phyloP scores from a whole-genome alignment of 2,113 vertebrate species.

The Heterocephalus glaber region DNA sequence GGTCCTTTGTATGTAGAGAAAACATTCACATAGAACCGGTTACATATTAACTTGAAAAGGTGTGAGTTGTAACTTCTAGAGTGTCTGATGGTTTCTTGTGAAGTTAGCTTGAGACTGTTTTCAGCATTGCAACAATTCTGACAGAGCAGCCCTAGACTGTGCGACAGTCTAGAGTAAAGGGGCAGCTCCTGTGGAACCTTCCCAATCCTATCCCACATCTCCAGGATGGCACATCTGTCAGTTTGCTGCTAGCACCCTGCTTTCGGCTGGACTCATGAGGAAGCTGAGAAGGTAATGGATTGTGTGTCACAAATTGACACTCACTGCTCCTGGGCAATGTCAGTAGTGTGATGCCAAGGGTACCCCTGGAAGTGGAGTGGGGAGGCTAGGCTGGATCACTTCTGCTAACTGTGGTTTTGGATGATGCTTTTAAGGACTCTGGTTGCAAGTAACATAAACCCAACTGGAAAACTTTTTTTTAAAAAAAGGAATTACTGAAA shows the following conservation, averaged over 20 bases:
- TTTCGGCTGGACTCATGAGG: neutral
- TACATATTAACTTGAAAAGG: neutral
- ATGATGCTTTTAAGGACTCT: neutral
- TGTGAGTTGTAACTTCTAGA: neutral
- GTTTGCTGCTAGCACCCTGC: neutral
- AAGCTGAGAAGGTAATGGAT: neutral
- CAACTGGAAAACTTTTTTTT: neutral
- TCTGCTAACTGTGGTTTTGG: neutral
- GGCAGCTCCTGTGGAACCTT: neutral
- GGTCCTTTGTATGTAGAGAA: neutral
- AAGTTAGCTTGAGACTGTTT: neutral
- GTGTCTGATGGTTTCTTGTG: neutral
- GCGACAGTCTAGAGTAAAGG: neutral
- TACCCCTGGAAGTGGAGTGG: neutral
- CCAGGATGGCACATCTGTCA: neutral
- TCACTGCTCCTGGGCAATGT: neutral
- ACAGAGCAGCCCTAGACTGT: neutral
- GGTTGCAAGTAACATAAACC: neutral
- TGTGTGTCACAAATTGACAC: neutral
- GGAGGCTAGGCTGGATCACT: neutral
- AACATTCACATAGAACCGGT: neutral
- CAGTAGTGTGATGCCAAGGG: neutral
- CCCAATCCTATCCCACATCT: neutral
- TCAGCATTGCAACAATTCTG: neutral
- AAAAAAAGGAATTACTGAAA: neutral